These are phyloP conservation scores for sheep (Ovis aries) DNA, from an alignment of 2,113 vertebrate genomes.

Conservation along the genomic window ARS-UI_Ramb_v3.0 NC_056071.1:17864001-17864500, in stretches of 20 bases:
- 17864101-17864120: not conserved
- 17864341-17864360: too few relatives aligned
- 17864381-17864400: too few relatives aligned
- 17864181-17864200: not conserved
- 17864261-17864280: too few relatives aligned
- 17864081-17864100: not conserved
- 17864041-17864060: not conserved
- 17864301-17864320: too few relatives aligned
- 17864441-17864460: too few relatives aligned
- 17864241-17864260: not conserved
- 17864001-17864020: not conserved
- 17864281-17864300: accelerated
- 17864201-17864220: too few relatives aligned
- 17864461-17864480: accelerated
- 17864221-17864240: not conserved
- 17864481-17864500: too few relatives aligned
- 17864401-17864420: too few relatives aligned
- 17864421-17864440: too few relatives aligned
- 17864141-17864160: not conserved
- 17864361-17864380: too few relatives aligned
- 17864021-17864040: not conserved
- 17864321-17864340: too few relatives aligned
- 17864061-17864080: not conserved
- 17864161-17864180: not conserved
- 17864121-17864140: not conserved